Evolutionary conservation across 2,797 vertebrate species (phyloP), one percentile per base, ranked within the genome.

Genomic region (Pangasius macronema): DNA sequence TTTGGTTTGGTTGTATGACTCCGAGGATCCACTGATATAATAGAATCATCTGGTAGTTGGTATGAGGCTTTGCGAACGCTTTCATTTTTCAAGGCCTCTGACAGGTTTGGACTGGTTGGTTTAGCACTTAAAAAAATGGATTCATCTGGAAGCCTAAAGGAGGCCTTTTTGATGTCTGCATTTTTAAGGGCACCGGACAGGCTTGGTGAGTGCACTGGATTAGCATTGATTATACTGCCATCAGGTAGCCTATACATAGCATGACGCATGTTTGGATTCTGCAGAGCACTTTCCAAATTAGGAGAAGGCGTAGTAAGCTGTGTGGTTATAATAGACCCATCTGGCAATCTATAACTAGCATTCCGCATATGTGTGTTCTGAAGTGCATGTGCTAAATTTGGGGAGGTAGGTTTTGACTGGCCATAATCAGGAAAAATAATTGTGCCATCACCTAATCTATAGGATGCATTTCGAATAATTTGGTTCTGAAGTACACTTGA

Each of bases 221-320:
- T 94, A 68, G 95, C 82, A 65, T 81, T 88, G n/a, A 92, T 88
- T 57, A 92, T 27, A 27, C 80, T 92, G 6, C 91, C 92, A 80
- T 92, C 95, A 33, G 94, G 94, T 51, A 96, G 94, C 63, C 91
- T 93, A 87, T 96, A 96, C 63, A 94, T 88, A 87, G 96, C 95
- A 82, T n/a, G 87, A 79, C 59, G 94, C 39, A 96, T 77, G 86
- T 90, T 51, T 88, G 90, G 90, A 91, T 96, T 96, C 87, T 92
- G 93, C 89, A 96, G 92, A 55, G 95, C 96, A 89, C 88, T 92
- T 36, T 93, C 86, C 84, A 96, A 93, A 88, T 93, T 93, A 1
- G 95, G 96, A 76, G 95, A 95, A 77, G 91, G 89, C n/a, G 93
- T 83, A 49, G 77, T 49, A 59, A 51, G 72, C 75, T 87, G 88